Percentiles rank a stretch among this genome's conserved stretches.
Conservation (phyloP, 2,113 vertebrate species). For the Dipodomys ordii region DNA sequence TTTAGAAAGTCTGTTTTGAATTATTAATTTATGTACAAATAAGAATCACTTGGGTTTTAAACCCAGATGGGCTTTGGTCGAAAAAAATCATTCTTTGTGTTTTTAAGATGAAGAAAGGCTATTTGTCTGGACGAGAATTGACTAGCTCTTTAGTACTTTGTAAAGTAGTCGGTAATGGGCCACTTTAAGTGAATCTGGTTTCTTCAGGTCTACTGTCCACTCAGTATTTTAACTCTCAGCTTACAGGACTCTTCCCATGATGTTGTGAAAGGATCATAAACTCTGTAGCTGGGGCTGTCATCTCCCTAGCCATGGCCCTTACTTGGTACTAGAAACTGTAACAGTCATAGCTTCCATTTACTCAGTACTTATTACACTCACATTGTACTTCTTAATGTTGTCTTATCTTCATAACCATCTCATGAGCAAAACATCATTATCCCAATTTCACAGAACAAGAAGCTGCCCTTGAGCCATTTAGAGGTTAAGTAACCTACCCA, state of each 20-base stretch:
- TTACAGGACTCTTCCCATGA: background rate
- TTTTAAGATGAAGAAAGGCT: slow-evolving; percentile 51
- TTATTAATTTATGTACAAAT: slow-evolving; percentile 76
- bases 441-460: background rate
- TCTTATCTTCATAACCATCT: slow-evolving; percentile 25
- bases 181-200: slow-evolving; percentile 46
- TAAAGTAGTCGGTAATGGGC: slow-evolving; percentile 41
- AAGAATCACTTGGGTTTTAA: slow-evolving; percentile 62
- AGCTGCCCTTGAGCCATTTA: background rate
- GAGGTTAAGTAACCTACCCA: background rate
- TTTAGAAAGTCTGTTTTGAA: slow-evolving; percentile 73
- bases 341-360: slow-evolving; percentile 30
- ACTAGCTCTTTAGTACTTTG: slow-evolving; percentile 34
- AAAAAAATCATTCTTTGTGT: slow-evolving; percentile 46
- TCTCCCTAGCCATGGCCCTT: background rate
- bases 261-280: slow-evolving; percentile 33
- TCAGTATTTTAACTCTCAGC: slow-evolving; percentile 50
- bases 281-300: background rate
- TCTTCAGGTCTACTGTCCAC: slow-evolving; percentile 55
- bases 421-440: slow-evolving; percentile 36
- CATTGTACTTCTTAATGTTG: background rate
- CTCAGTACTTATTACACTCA: background rate
- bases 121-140: slow-evolving; percentile 44
- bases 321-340: slow-evolving; percentile 34
- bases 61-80: slow-evolving; percentile 36